phyloP scores from a whole-genome alignment of 2,888 invertebrate species.

The Cylindroiulus punctatus region DNA sequence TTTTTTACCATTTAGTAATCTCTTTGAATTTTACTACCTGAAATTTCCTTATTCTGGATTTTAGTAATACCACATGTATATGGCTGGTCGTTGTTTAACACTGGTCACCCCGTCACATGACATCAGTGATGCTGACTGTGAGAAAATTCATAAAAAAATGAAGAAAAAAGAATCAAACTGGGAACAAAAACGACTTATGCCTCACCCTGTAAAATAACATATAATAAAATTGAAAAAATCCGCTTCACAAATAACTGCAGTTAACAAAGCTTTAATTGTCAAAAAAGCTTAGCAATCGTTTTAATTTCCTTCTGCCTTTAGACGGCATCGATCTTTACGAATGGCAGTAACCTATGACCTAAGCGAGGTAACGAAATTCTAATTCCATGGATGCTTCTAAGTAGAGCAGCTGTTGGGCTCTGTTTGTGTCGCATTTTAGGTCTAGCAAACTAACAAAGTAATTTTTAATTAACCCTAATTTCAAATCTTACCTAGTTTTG shows the following conservation, averaged over 20 bases:
- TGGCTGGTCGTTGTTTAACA: too few relatives aligned
- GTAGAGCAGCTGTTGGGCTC: not conserved
- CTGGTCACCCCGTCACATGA: too few relatives aligned
- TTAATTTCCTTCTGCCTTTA: slow-evolving; percentile 49
- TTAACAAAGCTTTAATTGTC: not conserved
- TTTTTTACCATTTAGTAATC: too few relatives aligned
- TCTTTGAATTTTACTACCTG: too few relatives aligned
- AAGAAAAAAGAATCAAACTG: not conserved
- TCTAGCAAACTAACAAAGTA: not conserved
- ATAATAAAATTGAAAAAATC: not conserved
- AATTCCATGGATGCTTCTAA: slow-evolving; percentile 6
- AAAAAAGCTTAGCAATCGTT: slow-evolving; percentile 20
- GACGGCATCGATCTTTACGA: slow-evolving; percentile 47
- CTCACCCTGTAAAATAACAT: not conserved
- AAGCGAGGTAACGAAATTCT: slow-evolving; percentile 19
- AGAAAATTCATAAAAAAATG: too few relatives aligned
- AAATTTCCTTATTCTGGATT: too few relatives aligned
- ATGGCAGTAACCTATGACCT: slow-evolving; percentile 42
- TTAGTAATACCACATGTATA: too few relatives aligned
- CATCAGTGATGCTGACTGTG: too few relatives aligned
- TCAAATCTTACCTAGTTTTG: not conserved
- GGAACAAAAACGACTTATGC: not conserved
- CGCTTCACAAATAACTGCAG: not conserved
- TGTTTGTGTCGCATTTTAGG: not conserved
- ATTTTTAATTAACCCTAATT: slow-evolving; percentile 17